Percentiles rank a stretch among this genome's conserved stretches.
Conservation (phyloP, 2,888 invertebrate genomes). For the Proisotoma minuta region DNA sequence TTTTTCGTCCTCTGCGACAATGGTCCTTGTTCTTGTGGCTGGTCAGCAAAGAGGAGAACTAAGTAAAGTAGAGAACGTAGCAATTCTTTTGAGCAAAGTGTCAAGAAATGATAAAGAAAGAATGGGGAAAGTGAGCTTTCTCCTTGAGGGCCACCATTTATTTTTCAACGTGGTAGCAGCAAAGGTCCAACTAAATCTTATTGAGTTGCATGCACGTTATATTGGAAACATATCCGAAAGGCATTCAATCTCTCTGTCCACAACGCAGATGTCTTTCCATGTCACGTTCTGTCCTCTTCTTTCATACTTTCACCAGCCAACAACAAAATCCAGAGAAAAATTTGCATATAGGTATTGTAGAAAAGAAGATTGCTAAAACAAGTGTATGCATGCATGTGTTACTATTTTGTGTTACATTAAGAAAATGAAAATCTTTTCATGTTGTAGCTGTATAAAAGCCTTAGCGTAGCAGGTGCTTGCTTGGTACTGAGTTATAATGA, state of each 20-base stretch:
- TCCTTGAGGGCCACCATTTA: not conserved
- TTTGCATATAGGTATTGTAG: too few species aligned
- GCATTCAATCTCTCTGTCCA: not conserved
- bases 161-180: not conserved
- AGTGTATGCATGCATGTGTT: not conserved
- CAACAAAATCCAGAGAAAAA: not conserved
- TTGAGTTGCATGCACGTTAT: not conserved
- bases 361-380: too few species aligned
- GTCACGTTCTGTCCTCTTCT: not conserved
- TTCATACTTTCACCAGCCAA: not conserved
- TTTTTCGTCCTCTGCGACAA: not conserved
- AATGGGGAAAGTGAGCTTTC: not conserved
- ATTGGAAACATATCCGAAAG: not conserved
- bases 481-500: too few species aligned
- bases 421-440: not conserved
- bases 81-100: not conserved
- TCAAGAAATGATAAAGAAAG: too few species aligned
- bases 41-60: not conserved
- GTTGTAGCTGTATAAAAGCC: not conserved
- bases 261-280: not conserved
- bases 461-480: too few species aligned
- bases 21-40: not conserved
- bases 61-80: not conserved
- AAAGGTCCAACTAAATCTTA: not conserved
- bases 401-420: not conserved